A percentile compares a stretch with the other conserved stretches of the same genome.
Conservation (phyloP, 2,888 invertebrate genomes). For the Eilema depressum region DNA sequence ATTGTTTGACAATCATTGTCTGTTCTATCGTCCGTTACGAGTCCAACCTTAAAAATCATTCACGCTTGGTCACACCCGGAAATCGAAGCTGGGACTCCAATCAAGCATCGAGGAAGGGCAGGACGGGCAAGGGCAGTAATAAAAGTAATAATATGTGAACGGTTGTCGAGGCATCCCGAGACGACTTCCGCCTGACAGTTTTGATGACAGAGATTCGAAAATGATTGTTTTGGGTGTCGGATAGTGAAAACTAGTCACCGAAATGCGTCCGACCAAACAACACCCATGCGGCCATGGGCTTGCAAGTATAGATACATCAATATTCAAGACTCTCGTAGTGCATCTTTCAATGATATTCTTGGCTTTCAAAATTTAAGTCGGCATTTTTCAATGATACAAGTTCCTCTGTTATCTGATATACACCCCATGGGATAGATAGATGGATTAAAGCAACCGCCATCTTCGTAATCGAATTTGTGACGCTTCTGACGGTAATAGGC, state of each 20-base stretch:
- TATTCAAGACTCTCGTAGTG: too few relatives aligned
- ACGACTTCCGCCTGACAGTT: conserved; percentile 27
- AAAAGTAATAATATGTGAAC: conserved; percentile 23
- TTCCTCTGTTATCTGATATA: neutral
- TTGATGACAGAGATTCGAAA: neutral
- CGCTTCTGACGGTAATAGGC: neutral
- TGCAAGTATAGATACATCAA: too few relatives aligned
- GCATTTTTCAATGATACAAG: too few relatives aligned
- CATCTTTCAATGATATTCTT: too few relatives aligned
- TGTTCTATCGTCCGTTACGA: conserved; percentile 19
- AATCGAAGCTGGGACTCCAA: conserved; percentile 33
- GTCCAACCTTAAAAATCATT: conserved; percentile 34
- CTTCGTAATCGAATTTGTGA: neutral
- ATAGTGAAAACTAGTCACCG: too few relatives aligned
- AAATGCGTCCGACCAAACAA: too few relatives aligned
- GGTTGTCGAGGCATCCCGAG: conserved; percentile 29
- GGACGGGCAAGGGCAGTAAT: conserved; percentile 18
- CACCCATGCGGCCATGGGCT: too few relatives aligned
- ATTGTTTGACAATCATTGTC: neutral
- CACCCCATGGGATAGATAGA: neutral
- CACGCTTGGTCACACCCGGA: conserved; percentile 34
- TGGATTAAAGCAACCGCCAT: neutral
- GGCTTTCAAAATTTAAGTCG: too few relatives aligned
- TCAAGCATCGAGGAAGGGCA: conserved; percentile 32
- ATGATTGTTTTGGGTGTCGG: neutral